These are phyloP conservation scores for Caenorhabditis becei DNA, from an alignment of 2,888 invertebrate genomes.

Conservation along the genomic window DNA sequence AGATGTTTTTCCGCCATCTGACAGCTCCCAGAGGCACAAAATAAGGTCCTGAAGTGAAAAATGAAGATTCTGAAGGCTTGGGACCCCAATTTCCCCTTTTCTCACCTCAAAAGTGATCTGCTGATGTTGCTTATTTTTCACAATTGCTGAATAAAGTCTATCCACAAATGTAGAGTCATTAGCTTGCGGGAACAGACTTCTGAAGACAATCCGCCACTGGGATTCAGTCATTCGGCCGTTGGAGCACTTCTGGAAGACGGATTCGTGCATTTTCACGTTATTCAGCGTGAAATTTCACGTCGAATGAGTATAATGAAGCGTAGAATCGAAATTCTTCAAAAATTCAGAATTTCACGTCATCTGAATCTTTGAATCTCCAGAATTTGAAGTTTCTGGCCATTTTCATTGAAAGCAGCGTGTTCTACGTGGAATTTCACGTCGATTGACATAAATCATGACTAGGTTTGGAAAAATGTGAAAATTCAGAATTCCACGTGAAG, in stretches of 20 bases:
- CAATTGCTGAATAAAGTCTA: constrained; percentile 73
- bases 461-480: not conserved
- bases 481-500: not conserved
- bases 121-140: constrained; percentile 69
- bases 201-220: constrained; percentile 76
- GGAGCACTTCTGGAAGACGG: constrained; percentile 67
- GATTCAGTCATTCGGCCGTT: constrained; percentile 76
- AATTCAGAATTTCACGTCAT: not conserved
- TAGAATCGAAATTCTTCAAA: not conserved
- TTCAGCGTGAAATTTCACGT: not conserved
- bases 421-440: not conserved
- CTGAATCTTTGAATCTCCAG: no score
- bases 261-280: not conserved
- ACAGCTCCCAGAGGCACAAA: constrained; percentile 64
- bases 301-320: not conserved
- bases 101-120: constrained; percentile 72
- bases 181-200: constrained; percentile 75
- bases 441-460: not conserved
- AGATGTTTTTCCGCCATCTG: constrained; percentile 60
- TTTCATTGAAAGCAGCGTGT: no score
- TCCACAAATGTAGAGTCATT: constrained; percentile 76
- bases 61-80: not conserved
- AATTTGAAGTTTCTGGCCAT: not conserved
- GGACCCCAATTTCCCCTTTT: not conserved
- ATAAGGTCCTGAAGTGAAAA: not conserved